These are phyloP conservation scores for Vespertilio murinus DNA, from an alignment of 2,797 vertebrate genomes.

Conservation along the genomic window DNA sequence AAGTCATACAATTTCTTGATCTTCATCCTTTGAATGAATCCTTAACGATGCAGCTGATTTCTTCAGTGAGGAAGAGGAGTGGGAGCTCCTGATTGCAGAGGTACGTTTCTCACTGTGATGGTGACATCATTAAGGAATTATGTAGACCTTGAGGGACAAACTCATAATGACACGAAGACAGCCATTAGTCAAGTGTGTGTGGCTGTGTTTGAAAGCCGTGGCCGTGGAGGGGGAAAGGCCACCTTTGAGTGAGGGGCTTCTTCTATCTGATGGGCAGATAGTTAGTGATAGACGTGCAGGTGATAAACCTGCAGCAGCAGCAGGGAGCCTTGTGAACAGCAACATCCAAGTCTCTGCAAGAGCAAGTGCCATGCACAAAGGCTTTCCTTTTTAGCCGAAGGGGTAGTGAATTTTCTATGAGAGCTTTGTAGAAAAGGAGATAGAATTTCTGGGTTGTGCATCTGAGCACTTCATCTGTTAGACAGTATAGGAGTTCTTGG, in stretches of 20 bases:
- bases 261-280: conserved; percentile 71
- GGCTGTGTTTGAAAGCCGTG: conserved; percentile 59
- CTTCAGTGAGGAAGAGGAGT: background rate
- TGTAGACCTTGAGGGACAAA: conserved; percentile 58
- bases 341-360: conserved; percentile 67
- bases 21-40: conserved; percentile 3
- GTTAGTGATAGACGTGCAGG: too few species aligned
- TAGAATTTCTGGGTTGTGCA: conserved; percentile 21
- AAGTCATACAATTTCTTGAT: conserved; percentile 17
- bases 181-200: conserved; percentile 77
- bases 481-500: background rate
- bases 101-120: conserved; percentile 56
- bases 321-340: conserved; percentile 81
- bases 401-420: conserved; percentile 43
- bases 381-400: conserved; percentile 38
- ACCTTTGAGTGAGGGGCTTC: conserved; percentile 76
- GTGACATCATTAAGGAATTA: conserved; percentile 54
- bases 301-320: conserved; percentile 82
- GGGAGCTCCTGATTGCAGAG: conserved; percentile 26
- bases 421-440: conserved; percentile 61
- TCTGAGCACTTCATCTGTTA: conserved; percentile 55
- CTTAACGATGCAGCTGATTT: background rate
- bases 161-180: conserved; percentile 45
- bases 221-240: conserved; percentile 70
- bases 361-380: conserved; percentile 71